Evolutionary conservation across 2,888 invertebrate genomes (phyloP).

Genomic region (Sphecodes monilicornis): DNA sequence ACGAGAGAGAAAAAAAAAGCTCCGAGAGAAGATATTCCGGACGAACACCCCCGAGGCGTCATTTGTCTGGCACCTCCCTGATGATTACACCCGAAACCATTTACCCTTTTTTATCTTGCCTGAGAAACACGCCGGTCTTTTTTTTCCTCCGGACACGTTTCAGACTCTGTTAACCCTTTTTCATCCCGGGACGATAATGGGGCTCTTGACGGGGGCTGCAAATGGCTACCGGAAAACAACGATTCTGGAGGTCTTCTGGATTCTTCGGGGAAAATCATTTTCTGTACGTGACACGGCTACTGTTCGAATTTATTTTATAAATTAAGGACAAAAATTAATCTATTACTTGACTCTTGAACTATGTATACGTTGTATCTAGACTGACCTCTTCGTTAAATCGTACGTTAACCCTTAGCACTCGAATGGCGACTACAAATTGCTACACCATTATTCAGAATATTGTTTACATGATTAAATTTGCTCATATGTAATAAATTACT

Average conservation of each 20-base stretch:
- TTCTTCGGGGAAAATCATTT: not conserved
- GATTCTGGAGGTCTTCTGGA: not conserved
- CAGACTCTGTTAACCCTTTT: constrained; percentile 4
- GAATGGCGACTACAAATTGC: too few relatives aligned
- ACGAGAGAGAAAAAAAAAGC: constrained; percentile 20
- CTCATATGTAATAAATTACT: too few relatives aligned
- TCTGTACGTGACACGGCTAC: not conserved
- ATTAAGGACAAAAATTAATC: too few relatives aligned
- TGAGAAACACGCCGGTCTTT: not conserved
- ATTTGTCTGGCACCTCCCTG: constrained; percentile 30
- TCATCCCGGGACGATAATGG: constrained; percentile 4
- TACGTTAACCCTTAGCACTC: too few relatives aligned
- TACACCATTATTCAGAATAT: too few relatives aligned
- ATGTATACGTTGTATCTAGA: too few relatives aligned
- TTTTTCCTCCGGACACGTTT: not conserved
- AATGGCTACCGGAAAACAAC: constrained; percentile 8
- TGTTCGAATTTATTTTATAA: too few relatives aligned
- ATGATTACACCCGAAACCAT: constrained; percentile 35
- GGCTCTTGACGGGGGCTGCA: not conserved
- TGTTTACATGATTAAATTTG: too few relatives aligned
- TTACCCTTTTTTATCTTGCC: constrained; percentile 37
- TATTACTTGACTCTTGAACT: too few relatives aligned
- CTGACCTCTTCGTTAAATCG: too few relatives aligned
- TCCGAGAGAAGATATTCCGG: constrained; percentile 33
- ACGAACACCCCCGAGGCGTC: constrained; percentile 36